A percentile compares a stretch with the other conserved stretches of the same genome.
Evolutionary conservation across 2,888 invertebrate species (phyloP).

Genomic region (Globia sparganii): DNA sequence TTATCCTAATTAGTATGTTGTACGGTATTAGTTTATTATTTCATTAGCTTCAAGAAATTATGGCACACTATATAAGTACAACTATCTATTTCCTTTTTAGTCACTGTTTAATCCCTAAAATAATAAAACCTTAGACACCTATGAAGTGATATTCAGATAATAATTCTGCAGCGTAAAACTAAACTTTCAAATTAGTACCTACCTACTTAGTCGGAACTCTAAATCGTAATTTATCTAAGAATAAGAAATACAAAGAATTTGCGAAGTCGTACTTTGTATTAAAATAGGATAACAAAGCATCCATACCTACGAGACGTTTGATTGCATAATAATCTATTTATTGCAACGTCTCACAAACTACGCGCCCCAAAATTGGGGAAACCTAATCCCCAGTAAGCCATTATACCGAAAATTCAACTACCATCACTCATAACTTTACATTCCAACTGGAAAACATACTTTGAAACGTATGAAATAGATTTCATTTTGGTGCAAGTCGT

Average conservation of each 20-base stretch:
- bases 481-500: conserved; percentile 74
- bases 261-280: conserved; percentile 38
- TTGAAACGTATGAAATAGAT: conserved; percentile 75
- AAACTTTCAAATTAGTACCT: background rate
- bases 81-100: background rate
- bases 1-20: background rate
- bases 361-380: conserved; percentile 83
- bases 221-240: background rate
- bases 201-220: background rate
- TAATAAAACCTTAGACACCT: background rate
- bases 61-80: background rate
- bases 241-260: conserved; percentile 26
- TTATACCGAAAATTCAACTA: conserved; percentile 86
- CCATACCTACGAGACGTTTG: conserved; percentile 73
- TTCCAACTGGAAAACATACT: conserved; percentile 72
- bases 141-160: background rate
- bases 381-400: conserved; percentile 88
- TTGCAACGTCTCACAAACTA: conserved; percentile 82
- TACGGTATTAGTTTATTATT: background rate
- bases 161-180: too few relatives aligned
- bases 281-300: conserved; percentile 57
- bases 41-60: background rate
- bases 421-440: conserved; percentile 79
- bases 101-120: background rate
- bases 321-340: conserved; percentile 88